Percentiles rank a stretch among this genome's conserved stretches.
These are phyloP conservation scores for Drosophila kepulauana DNA, from an alignment of 1,140 invertebrate species.

Conservation along the genomic window DNA sequence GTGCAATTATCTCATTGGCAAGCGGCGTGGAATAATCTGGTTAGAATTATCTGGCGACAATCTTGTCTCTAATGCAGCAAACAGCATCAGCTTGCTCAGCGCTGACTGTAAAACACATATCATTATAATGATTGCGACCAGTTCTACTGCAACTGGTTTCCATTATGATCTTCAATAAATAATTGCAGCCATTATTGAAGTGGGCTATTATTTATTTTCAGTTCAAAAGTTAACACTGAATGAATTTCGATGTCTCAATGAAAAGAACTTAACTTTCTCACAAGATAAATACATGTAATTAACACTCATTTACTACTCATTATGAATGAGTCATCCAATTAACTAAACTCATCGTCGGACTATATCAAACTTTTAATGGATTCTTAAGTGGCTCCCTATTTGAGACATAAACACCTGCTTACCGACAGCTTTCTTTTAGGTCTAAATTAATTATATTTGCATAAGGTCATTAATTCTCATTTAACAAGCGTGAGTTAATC, in stretches of 20 bases:
- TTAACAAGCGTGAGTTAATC: not conserved
- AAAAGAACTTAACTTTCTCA: not conserved
- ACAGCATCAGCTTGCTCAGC: not conserved
- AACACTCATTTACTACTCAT: constrained; percentile 18
- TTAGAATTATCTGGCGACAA: constrained; percentile 1
- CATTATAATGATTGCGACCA: not conserved
- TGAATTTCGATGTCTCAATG: constrained; percentile 4
- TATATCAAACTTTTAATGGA: constrained; percentile 11
- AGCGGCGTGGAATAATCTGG: constrained; percentile 19
- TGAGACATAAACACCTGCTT: constrained; percentile 1
- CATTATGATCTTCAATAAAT: not conserved
- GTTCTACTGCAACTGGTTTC: constrained; percentile 5
- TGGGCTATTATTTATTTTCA: not conserved
- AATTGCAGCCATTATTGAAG: not conserved
- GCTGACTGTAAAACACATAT: not conserved
- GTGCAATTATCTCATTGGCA: constrained; percentile 30
- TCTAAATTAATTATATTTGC: not conserved
- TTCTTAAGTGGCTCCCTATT: constrained; percentile 11
- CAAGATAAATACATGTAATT: constrained; percentile 7
- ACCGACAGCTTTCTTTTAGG: not conserved
- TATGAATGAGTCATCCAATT: constrained; percentile 28
- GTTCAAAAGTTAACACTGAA: not conserved
- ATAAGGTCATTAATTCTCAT: not conserved
- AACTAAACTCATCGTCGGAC: constrained; percentile 2
- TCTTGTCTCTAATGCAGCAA: not conserved